Evolutionary conservation across 2,113 vertebrate species (phyloP).

Genomic region (Ceyx margarethae): DNA sequence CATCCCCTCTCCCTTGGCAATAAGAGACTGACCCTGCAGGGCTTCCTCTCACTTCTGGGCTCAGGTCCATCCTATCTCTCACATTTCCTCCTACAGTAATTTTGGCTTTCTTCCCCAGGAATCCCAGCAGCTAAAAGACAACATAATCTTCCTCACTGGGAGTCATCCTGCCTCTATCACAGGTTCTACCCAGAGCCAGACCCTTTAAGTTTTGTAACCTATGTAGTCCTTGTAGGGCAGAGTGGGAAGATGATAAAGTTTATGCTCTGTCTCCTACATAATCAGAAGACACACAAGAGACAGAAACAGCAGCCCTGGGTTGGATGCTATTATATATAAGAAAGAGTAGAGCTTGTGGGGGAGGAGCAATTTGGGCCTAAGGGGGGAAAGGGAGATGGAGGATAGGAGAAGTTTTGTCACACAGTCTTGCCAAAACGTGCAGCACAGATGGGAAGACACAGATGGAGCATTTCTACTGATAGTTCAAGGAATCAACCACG

Average conservation of each 20-base stretch:
- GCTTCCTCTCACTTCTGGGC: background rate
- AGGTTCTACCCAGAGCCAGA: background rate
- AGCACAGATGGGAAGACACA: slow-evolving; percentile 20
- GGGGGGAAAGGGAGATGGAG: background rate
- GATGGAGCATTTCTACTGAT: slow-evolving; percentile 26
- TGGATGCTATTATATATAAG: background rate
- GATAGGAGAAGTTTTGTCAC: slow-evolving; percentile 19
- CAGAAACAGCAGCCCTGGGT: background rate
- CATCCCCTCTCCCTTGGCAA: background rate
- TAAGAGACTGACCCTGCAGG: background rate
- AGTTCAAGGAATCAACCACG: slow-evolving; percentile 61
- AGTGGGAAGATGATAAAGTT: background rate
- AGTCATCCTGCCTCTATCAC: background rate
- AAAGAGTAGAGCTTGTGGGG: background rate
- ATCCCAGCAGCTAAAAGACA: background rate
- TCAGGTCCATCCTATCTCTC: background rate
- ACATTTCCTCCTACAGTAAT: background rate
- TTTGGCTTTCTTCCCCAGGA: background rate
- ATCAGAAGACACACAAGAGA: background rate
- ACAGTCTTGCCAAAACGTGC: slow-evolving; percentile 20
- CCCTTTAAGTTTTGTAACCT: background rate
- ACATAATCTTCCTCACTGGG: background rate
- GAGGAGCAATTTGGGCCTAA: background rate
- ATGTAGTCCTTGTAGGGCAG: background rate
- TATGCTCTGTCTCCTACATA: background rate